phyloP scores from a whole-genome alignment of 2,113 vertebrate species.

The Cyphomyrus discorhynchus region DNA sequence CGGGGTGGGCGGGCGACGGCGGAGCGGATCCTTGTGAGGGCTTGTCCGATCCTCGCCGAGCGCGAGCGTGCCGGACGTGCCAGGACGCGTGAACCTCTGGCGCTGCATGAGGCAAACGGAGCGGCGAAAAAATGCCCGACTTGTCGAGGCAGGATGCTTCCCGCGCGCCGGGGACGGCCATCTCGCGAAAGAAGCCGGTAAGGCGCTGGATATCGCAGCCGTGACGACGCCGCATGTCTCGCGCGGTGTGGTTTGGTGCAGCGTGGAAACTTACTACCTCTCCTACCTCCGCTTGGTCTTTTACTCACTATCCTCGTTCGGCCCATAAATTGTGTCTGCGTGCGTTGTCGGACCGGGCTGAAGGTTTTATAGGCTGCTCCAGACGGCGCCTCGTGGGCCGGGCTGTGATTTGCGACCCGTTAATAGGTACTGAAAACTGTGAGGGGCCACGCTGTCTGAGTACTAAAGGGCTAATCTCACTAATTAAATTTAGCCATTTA shows the following conservation, averaged over 20 bases:
- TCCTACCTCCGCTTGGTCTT: background rate
- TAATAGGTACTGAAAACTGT: background rate
- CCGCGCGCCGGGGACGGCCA: background rate
- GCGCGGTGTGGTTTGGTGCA: background rate
- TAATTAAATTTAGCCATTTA: slow-evolving; percentile 6
- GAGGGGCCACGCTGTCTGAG: background rate
- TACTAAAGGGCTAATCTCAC: background rate
- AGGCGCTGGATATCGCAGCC: background rate
- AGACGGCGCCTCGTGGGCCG: background rate
- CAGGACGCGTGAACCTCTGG: background rate
- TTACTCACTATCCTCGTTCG: background rate
- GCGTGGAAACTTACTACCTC: background rate
- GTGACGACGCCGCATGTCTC: background rate
- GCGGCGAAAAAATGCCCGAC: slow-evolving; percentile 22
- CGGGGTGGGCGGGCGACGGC: background rate
- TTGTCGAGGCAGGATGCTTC: slow-evolving; percentile 37
- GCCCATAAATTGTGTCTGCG: background rate
- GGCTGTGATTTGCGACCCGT: background rate
- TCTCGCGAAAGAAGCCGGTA: background rate
- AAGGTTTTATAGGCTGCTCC: background rate
- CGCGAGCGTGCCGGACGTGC: background rate
- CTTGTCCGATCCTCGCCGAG: background rate
- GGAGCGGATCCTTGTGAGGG: background rate
- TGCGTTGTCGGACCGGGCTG: background rate
- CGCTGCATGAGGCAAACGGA: background rate